Conservation (phyloP, 2,113 vertebrate genomes). For the Labeo rohita region DNA sequence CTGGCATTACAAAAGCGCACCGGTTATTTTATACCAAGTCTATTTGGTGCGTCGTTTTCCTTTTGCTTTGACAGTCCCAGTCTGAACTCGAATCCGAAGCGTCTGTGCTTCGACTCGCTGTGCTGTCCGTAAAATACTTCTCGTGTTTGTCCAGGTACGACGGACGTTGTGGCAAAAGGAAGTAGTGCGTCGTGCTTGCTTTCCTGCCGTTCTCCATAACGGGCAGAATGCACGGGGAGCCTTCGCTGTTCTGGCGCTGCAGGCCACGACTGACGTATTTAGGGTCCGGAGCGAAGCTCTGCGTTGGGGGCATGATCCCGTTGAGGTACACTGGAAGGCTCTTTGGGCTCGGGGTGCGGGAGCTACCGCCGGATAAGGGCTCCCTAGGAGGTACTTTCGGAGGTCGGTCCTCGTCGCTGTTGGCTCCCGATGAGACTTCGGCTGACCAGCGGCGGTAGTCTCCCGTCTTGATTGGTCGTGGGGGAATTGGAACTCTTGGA, state of each 20-base stretch:
- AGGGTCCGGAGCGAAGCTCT: constrained; percentile 96
- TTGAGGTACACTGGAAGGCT: constrained; percentile 91
- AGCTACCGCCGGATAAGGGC: constrained; percentile 79
- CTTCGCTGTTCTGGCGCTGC: constrained; percentile 91
- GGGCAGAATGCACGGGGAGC: constrained; percentile 93
- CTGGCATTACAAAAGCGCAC: not conserved
- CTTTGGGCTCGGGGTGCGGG: constrained; percentile 92
- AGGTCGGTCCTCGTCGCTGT: constrained; percentile 91
- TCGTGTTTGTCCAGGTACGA: constrained; percentile 82
- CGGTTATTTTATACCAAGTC: constrained; percentile 65
- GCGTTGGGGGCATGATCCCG: constrained; percentile 94
- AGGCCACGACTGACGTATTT: constrained; percentile 93
- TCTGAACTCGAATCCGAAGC: constrained; percentile 67
- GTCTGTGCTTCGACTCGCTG: constrained; percentile 47
- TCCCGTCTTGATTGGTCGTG: constrained; percentile 78
- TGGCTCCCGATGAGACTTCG: constrained; percentile 87
- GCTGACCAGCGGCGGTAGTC: constrained; percentile 94
- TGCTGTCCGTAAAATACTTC: constrained; percentile 76
- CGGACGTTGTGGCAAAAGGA: constrained; percentile 88
- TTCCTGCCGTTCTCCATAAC: constrained; percentile 91
- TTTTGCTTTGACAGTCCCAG: constrained; percentile 64
- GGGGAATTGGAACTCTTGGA: constrained; percentile 92
- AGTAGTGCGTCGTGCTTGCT: constrained; percentile 92
- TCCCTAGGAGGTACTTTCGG: constrained; percentile 93
- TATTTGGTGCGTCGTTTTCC: constrained; percentile 58